Evolutionary conservation across 2,888 invertebrate genomes (phyloP).

Genomic region (Zootermopsis nevadensis): DNA sequence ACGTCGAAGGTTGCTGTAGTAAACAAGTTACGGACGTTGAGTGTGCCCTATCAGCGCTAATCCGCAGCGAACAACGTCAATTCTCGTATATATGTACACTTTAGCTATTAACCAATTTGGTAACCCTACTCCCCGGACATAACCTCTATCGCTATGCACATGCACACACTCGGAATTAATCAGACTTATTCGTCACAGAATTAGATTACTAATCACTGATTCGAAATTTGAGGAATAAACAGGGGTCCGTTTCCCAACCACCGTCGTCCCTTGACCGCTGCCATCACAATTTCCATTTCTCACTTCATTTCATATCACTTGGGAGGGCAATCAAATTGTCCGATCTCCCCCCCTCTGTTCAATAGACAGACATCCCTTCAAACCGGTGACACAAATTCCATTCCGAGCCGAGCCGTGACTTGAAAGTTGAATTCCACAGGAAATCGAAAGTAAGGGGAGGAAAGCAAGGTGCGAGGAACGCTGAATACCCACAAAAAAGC

Average conservation of each 20-base stretch:
- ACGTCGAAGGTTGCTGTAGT: neutral
- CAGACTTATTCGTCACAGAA: slow-evolving; percentile 26
- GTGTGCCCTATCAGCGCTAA: neutral
- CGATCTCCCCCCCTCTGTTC: neutral
- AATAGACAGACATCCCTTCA: neutral
- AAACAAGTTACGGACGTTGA: slow-evolving; percentile 13
- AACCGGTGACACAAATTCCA: slow-evolving; percentile 22
- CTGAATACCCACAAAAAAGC: neutral
- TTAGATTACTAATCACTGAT: slow-evolving; percentile 17
- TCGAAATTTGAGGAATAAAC: slow-evolving; percentile 15
- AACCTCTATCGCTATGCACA: neutral
- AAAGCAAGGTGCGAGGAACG: neutral
- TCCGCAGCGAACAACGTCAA: neutral
- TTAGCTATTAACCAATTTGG: slow-evolving; percentile 2
- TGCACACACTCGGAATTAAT: slow-evolving; percentile 6
- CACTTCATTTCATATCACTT: slow-evolving; percentile 23
- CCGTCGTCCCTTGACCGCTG: neutral
- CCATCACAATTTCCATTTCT: slow-evolving; percentile 17
- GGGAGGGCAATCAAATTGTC: slow-evolving; percentile 22
- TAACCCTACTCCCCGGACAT: neutral
- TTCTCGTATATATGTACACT: neutral
- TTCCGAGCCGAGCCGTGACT: slow-evolving; percentile 22
- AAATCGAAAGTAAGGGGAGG: slow-evolving; percentile 14
- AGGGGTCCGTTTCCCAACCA: neutral
- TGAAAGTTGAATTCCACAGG: slow-evolving; percentile 13